Conservation (phyloP, 2,797 vertebrate species). For the Typhlichthys eigenmanni region DNA sequence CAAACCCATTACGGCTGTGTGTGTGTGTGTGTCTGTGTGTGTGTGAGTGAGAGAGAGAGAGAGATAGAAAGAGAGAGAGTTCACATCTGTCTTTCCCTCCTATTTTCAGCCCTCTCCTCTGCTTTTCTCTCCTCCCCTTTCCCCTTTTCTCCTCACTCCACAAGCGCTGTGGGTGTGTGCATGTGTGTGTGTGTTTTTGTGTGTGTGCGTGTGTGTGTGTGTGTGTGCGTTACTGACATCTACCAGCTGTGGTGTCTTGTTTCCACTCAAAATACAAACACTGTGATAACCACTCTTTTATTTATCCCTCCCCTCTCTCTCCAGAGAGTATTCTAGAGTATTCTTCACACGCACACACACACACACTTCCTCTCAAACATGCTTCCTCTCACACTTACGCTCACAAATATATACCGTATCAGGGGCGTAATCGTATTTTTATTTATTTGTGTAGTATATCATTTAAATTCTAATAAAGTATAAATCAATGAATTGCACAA, state of each 20-base stretch:
- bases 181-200: background rate
- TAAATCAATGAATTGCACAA: no score
- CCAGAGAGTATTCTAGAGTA: no score
- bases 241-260: background rate
- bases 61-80: background rate
- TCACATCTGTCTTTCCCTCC: background rate
- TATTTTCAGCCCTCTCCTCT: background rate
- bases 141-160: background rate
- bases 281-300: background rate
- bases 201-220: background rate
- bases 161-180: conserved; percentile 2
- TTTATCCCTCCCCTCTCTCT: no score
- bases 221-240: background rate
- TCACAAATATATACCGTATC: no score
- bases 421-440: no score
- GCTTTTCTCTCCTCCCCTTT: background rate
- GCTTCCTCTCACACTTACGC: no score
- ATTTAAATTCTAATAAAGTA: no score
- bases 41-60: conserved; percentile 1
- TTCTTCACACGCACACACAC: no score
- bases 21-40: conserved; percentile 9
- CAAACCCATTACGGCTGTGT: background rate
- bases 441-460: no score
- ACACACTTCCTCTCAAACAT: no score
- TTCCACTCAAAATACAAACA: conserved; percentile 1